These are phyloP conservation scores for Anoura caudifer DNA, from an alignment of 2,113 vertebrate species.

Conservation along the genomic window DNA sequence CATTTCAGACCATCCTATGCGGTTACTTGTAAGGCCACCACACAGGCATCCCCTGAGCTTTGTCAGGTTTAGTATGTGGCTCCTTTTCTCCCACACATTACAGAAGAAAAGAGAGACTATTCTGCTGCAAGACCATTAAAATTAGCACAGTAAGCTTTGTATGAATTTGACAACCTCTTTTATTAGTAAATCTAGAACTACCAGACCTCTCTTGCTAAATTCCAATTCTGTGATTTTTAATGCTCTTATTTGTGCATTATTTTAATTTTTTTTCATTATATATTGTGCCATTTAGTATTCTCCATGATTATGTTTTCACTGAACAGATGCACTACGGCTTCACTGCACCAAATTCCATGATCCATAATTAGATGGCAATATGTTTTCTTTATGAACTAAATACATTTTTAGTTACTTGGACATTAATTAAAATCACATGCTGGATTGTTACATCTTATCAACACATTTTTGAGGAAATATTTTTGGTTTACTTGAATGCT, in stretches of 20 bases:
- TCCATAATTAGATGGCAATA: constrained; percentile 88
- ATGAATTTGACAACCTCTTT: constrained; percentile 11
- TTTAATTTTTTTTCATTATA: constrained; percentile 82
- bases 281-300: constrained; percentile 82
- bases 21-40: no score
- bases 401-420: constrained; percentile 87
- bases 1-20: no score
- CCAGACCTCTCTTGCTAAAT: constrained; percentile 45
- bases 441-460: constrained; percentile 84
- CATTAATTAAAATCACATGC: constrained; percentile 87
- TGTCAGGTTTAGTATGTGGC: no score
- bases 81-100: not conserved
- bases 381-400: constrained; percentile 88
- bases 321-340: constrained; percentile 87
- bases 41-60: no score
- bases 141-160: not conserved
- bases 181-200: constrained; percentile 43
- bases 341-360: constrained; percentile 82
- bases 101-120: not conserved
- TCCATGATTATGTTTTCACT: constrained; percentile 82
- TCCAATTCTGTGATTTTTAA: constrained; percentile 74
- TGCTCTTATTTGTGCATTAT: constrained; percentile 81
- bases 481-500: constrained; percentile 80
- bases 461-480: constrained; percentile 82
- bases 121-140: not conserved